Base-by-base conservation (phyloP, 2,113 vertebrate species). In the Podocnemis expansa region DNA sequence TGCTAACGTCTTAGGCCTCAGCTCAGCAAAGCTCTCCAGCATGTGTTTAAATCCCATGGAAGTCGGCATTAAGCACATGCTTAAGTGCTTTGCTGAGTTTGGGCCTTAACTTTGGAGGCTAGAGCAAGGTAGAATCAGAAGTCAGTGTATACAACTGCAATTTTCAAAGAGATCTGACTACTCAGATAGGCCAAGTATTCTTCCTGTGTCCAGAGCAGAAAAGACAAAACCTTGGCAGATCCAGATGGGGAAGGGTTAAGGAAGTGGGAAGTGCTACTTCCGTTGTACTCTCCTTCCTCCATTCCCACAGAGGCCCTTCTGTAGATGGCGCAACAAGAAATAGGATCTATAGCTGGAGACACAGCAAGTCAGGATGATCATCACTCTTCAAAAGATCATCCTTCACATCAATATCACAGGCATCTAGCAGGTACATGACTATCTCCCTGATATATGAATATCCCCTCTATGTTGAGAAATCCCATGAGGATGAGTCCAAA, bases 401-500 rank as follows among this genome's bases (percentile, higher is more conserved):
- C 13, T 24, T 88, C 9, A 41, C 63, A 7, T 13, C 10, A 45
- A 38, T 22, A 6, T 56, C 12, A 91, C 85, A 90, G 31, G 27
- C n/a, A 31, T 60, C 58, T 60, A 31, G 27, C 13, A 60, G 58
- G 70, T 16, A 51, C 12, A 47, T 21, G 92, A 96, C 19, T 1
- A 90, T 88, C 88, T 93, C 27, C 55, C 29, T 31, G 29, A 70
- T 16, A 55, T 12, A 51, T 17, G 92, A 96, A 21, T 1, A 91
- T 88, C 84, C 92, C 24, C 52, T 90, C 70, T 58, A 70, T 75
- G 7, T 29, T 16, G 29, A 25, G 4, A 47, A 63, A 5, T 85
- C 55, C 82, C 81, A 27, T 24, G 22, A 87, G 54, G 41, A 54
- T 67, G 17, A 81, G 0, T 93, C 67, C 79, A 87, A 87, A 2